These are phyloP conservation scores for Gambelia wislizenii DNA, from an alignment of 2,797 vertebrate genomes.

Conservation along the genomic window DNA sequence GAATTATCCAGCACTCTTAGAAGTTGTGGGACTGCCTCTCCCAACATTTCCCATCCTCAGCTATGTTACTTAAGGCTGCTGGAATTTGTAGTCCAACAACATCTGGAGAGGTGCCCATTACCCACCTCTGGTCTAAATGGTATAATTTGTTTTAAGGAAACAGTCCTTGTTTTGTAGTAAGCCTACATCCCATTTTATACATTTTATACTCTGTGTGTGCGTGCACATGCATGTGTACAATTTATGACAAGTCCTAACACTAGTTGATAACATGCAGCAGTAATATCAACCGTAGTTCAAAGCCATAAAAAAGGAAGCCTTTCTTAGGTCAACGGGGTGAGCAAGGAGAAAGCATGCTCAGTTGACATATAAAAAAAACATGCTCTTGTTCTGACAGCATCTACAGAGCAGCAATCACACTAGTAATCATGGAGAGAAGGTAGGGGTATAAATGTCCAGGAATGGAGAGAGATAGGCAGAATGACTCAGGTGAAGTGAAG, in stretches of 20 bases:
- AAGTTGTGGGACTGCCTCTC: no score
- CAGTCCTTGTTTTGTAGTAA: slow-evolving; percentile 74
- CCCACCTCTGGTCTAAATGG: no score
- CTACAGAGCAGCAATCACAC: slow-evolving; percentile 26
- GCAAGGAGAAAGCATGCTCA: neutral
- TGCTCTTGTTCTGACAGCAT: slow-evolving; percentile 38
- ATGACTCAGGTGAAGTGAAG: no score
- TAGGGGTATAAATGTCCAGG: slow-evolving; percentile 47
- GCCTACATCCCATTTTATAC: slow-evolving; percentile 71
- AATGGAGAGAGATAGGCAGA: neutral
- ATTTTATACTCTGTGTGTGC: slow-evolving; percentile 63
- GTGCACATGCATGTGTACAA: slow-evolving; percentile 21
- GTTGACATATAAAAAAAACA: neutral
- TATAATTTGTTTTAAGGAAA: slow-evolving; percentile 61
- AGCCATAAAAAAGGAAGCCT: slow-evolving; percentile 76
- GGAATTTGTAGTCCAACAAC: no score
- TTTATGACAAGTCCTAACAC: slow-evolving; percentile 77
- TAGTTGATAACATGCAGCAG: slow-evolving; percentile 75
- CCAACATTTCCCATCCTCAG: no score
- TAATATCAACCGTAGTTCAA: slow-evolving; percentile 77
- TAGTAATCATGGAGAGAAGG: neutral
- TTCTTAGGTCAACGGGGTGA: slow-evolving; percentile 51
- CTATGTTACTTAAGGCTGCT: no score
- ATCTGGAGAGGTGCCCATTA: neutral
- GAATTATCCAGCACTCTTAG: no score